phyloP scores from a whole-genome alignment of 2,113 vertebrate species.

The Micronycteris hirsuta region DNA sequence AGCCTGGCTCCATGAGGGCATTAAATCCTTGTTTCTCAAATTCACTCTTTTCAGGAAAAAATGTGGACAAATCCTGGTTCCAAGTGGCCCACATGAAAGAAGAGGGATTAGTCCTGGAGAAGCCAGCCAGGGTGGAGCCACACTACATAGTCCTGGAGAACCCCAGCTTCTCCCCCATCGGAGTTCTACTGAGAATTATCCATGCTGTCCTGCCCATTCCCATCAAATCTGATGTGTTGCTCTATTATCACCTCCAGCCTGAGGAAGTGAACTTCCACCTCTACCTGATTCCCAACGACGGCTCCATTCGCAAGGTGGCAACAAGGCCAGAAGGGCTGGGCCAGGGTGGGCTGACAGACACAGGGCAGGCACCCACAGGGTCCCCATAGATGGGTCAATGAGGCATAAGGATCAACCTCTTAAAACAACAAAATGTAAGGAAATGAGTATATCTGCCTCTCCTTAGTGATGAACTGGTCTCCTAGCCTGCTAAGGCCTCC shows the following conservation, averaged over 20 bases:
- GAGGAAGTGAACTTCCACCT: constrained; percentile 48
- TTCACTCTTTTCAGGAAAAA: not conserved
- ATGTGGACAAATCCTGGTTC: not conserved
- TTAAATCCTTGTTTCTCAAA: not conserved
- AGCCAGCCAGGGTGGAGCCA: not conserved
- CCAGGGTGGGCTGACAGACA: not conserved
- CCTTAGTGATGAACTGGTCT: no score
- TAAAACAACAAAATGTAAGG: not conserved
- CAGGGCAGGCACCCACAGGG: not conserved
- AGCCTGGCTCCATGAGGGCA: not conserved
- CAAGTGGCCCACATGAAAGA: constrained; percentile 54
- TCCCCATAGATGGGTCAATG: rapidly evolving
- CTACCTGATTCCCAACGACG: constrained; percentile 64
- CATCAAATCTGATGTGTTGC: not conserved
- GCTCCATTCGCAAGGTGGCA: constrained; percentile 52
- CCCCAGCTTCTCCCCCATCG: constrained; percentile 57
- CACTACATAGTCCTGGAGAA: not conserved
- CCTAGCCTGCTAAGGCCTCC: not conserved
- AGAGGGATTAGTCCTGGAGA: constrained; percentile 44
- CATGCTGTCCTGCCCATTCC: not conserved
- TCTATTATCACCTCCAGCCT: not conserved
- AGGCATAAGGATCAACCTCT: not conserved
- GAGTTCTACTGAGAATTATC: constrained; percentile 32
- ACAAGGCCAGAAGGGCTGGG: rapidly evolving
- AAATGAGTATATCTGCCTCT: no score